phyloP scores from a whole-genome alignment of 2,797 vertebrate genomes.

The Bradypus variegatus region DNA sequence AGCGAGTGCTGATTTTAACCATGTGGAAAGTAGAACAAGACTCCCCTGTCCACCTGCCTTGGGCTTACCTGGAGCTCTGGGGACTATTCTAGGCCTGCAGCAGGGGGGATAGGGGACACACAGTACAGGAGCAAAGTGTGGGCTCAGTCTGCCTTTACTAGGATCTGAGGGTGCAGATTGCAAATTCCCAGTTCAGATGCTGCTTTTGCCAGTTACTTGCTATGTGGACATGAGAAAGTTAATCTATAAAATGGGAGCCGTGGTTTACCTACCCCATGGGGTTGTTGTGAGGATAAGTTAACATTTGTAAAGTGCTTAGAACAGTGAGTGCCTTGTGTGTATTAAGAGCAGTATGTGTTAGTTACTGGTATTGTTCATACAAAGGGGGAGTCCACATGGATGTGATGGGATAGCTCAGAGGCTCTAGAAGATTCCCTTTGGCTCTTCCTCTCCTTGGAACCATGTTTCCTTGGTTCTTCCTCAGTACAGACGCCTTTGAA shows the following conservation, averaged over 20 bases:
- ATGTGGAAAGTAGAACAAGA: not conserved
- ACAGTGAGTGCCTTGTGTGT: fast-evolving
- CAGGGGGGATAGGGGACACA: no score
- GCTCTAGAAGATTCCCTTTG: not conserved
- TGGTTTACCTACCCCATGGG: fast-evolving
- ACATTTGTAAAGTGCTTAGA: not conserved
- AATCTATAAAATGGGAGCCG: not conserved
- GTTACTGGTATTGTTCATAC: fast-evolving
- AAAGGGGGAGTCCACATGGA: no score
- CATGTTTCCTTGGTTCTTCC: not conserved
- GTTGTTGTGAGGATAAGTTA: not conserved
- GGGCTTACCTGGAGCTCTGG: not conserved
- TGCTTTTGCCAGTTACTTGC: not conserved
- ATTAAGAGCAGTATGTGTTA: not conserved
- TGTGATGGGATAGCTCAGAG: not conserved
- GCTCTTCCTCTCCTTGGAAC: not conserved
- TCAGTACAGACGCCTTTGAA: not conserved
- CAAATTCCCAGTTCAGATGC: not conserved
- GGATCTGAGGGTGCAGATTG: no score
- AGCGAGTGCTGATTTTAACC: fast-evolving
- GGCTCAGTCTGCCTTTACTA: not conserved
- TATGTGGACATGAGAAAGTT: not conserved
- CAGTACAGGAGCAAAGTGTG: not conserved
- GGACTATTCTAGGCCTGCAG: not conserved
- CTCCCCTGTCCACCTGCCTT: not conserved